phyloP scores from a whole-genome alignment of 2,888 invertebrate species.

The Lycophotia porphyrea region DNA sequence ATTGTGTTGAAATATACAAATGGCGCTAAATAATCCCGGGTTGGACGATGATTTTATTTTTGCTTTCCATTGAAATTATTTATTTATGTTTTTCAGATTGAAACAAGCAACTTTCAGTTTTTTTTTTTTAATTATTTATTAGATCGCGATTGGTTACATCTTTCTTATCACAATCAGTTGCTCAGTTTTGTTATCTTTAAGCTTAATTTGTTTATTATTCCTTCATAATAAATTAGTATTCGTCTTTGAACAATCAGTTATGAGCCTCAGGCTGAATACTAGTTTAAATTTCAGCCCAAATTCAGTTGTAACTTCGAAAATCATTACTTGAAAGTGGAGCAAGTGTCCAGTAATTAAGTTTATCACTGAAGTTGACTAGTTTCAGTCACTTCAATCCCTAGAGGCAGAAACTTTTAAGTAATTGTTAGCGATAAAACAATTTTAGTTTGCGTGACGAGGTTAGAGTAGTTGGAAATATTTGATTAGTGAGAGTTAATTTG shows the following conservation, averaged over 20 bases:
- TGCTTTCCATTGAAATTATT: not conserved
- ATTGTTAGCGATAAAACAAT: conserved; percentile 43
- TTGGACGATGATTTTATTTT: not conserved
- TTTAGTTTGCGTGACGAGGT: conserved; percentile 24
- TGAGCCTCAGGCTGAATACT: not conserved
- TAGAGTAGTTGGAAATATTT: not conserved
- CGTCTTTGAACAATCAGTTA: not conserved
- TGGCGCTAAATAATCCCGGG: not conserved
- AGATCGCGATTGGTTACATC: not conserved
- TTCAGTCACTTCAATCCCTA: conserved; percentile 7
- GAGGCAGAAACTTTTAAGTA: conserved; percentile 27
- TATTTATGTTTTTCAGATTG: not conserved
- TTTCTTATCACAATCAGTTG: not conserved
- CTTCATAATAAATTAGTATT: not conserved
- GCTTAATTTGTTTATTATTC: not conserved
- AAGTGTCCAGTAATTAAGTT: conserved; percentile 49
- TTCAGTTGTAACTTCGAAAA: conserved; percentile 12
- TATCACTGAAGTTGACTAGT: conserved; percentile 39
- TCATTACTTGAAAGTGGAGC: conserved; percentile 20
- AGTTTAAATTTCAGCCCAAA: conserved; percentile 23
- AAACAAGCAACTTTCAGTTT: not conserved
- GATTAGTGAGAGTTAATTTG: not conserved
- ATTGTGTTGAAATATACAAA: not conserved
- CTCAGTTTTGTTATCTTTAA: not conserved
- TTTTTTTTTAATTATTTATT: not conserved